phyloP scores from a whole-genome alignment of 2,888 invertebrate species.

The Caenorhabditis virilis region DNA sequence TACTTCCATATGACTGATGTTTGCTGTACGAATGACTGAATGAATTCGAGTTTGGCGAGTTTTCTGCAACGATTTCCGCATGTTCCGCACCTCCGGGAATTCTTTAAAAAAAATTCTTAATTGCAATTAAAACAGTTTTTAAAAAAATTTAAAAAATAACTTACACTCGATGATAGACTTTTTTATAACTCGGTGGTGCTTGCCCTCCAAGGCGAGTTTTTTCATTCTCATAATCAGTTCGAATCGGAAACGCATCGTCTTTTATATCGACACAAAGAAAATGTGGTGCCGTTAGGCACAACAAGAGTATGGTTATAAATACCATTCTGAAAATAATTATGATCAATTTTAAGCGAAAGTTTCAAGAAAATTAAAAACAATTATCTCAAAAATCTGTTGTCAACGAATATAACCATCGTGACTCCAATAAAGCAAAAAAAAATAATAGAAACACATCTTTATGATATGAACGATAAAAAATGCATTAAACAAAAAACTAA shows the following conservation, averaged over 20 bases:
- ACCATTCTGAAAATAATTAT: too few relatives aligned
- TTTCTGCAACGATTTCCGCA: constrained; percentile 21
- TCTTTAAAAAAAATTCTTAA: constrained; percentile 13
- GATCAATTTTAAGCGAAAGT: too few relatives aligned
- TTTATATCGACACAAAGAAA: too few relatives aligned
- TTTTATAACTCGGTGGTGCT: constrained; percentile 21
- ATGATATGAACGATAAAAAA: too few relatives aligned
- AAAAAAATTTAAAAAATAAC: neutral
- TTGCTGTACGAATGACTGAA: constrained; percentile 28
- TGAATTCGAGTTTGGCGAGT: constrained; percentile 24
- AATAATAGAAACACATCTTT: too few relatives aligned
- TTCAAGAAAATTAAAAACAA: too few relatives aligned
- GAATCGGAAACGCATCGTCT: constrained; percentile 20
- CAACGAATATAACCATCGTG: too few relatives aligned
- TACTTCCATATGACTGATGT: constrained; percentile 29
- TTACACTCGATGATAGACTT: constrained; percentile 28
- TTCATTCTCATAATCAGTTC: constrained; percentile 20
- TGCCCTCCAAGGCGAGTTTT: constrained; percentile 10
- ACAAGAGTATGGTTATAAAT: too few relatives aligned
- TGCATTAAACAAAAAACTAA: too few relatives aligned
- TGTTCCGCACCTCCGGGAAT: constrained; percentile 31
- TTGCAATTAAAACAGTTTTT: neutral
- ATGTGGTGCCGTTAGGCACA: too few relatives aligned
- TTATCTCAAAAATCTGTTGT: too few relatives aligned
- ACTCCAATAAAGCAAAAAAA: too few relatives aligned